phyloP scores from a whole-genome alignment of 2,888 invertebrate species.

The Idaea aversata region DNA sequence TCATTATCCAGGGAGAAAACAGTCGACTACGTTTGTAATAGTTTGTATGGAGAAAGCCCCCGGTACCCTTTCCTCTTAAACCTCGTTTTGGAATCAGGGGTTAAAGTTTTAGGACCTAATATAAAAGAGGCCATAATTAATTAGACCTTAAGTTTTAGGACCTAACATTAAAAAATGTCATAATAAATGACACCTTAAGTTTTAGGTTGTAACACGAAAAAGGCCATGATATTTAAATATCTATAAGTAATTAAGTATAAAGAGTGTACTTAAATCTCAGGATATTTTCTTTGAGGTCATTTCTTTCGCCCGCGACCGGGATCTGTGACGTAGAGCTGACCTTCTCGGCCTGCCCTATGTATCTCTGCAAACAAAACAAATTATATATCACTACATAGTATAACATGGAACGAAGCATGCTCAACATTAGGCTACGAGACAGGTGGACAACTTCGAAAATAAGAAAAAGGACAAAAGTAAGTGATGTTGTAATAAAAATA shows the following conservation, averaged over 20 bases:
- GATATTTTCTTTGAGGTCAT: not conserved
- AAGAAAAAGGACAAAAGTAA: too few relatives aligned
- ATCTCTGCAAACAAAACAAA: slow-evolving; percentile 28
- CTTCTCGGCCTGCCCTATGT: slow-evolving; percentile 24
- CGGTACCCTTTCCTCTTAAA: too few relatives aligned
- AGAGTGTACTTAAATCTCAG: not conserved
- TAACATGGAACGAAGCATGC: too few relatives aligned
- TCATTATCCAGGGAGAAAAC: too few relatives aligned
- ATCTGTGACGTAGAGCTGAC: not conserved
- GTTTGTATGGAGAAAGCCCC: too few relatives aligned
- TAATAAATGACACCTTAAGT: not conserved
- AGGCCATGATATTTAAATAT: not conserved
- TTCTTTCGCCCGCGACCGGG: not conserved
- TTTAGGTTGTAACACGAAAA: not conserved
- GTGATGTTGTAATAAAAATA: slow-evolving; percentile 6
- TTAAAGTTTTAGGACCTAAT: too few relatives aligned
- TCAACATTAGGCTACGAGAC: too few relatives aligned
- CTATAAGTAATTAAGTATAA: not conserved
- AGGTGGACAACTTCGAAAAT: too few relatives aligned
- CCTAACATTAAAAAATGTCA: not conserved
- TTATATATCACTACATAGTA: too few relatives aligned
- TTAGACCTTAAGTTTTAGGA: not conserved
- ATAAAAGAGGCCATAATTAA: not conserved
- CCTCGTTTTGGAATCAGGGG: too few relatives aligned
- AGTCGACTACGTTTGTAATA: too few relatives aligned